Evolutionary conservation across 1,140 invertebrate species (phyloP), one percentile per base, ranked within the genome.

Genomic region (Physella acuta): DNA sequence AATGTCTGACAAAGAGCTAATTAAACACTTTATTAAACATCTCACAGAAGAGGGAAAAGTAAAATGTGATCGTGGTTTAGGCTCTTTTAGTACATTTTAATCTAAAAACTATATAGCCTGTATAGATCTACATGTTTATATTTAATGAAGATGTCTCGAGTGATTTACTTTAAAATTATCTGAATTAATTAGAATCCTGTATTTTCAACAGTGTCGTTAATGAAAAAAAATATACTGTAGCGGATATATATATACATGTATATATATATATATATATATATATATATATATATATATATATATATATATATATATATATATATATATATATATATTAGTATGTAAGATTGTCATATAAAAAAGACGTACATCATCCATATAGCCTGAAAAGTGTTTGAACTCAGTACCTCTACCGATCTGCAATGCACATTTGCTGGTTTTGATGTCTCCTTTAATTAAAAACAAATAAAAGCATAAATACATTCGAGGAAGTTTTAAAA

Each of bases 331-430:
- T 53, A 53, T 20, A 53, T 53, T 24, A 26, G 28, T 53, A 53
- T 20, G 28, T 53, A 53, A 53, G 51, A 53, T 53, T 24, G 51
- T 24, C 28, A 53, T 20, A 33, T 36, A 44, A 8, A 20, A 2
- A 14, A 2, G 30, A 64, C 72, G 68, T 66, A 74, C 73, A 69
- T 74, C 70, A 31, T 74, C 73, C 63, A 74, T 74, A 26, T 49
- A 71, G 3, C 73, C 73, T 36, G 51, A 64, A 55, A 74, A 74
- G 8, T 74, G 66, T 16, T 53, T 20, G 34, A 70, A 71, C 17
- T 65, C 59, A 8, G 70, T 70, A 16, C 73, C 73, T 63, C 70
- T 37, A 3, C 73, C 73, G 17, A 74, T 67, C 39, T 74, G 70
- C 11, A 74, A 28, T n/a, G 70, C 70, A 24, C 73, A 74, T 28